Percentiles rank a stretch among this genome's conserved stretches.
Conservation (phyloP, 2,113 vertebrate genomes). For the Macrotus californicus region DNA sequence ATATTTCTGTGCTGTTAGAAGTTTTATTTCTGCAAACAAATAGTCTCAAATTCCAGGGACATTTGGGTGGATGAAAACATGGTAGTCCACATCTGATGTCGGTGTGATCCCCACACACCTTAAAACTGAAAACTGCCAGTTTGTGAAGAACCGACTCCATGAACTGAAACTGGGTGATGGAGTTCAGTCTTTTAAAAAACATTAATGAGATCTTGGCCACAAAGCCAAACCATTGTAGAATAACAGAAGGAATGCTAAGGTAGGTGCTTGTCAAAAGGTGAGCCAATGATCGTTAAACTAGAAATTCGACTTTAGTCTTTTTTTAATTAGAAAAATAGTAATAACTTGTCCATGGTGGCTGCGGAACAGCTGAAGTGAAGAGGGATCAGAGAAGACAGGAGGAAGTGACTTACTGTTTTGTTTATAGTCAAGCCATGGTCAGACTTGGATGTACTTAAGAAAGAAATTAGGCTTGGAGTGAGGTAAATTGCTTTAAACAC, state of each 20-base stretch:
- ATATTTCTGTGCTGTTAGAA: constrained; percentile 49
- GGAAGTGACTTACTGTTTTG: neutral
- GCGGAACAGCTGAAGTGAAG: neutral
- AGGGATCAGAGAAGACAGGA: neutral
- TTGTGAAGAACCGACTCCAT: neutral
- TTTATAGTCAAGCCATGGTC: neutral
- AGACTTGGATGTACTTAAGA: neutral
- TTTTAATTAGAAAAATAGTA: neutral
- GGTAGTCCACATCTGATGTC: neutral
- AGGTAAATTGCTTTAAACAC: neutral
- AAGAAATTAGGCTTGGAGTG: neutral
- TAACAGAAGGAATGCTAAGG: neutral
- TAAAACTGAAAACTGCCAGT: neutral
- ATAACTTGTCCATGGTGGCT: neutral
- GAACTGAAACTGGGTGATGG: neutral
- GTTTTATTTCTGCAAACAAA: constrained; percentile 27
- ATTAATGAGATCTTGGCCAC: neutral
- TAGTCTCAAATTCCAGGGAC: neutral
- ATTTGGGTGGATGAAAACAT: neutral
- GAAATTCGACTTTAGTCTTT: neutral
- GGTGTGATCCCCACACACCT: neutral
- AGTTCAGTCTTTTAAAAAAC: neutral
- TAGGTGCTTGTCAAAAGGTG: neutral
- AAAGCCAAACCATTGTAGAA: neutral
- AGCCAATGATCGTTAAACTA: neutral